Base-by-base conservation (phyloP, 2,113 vertebrate genomes). In the Paralichthys olivaceus region DNA sequence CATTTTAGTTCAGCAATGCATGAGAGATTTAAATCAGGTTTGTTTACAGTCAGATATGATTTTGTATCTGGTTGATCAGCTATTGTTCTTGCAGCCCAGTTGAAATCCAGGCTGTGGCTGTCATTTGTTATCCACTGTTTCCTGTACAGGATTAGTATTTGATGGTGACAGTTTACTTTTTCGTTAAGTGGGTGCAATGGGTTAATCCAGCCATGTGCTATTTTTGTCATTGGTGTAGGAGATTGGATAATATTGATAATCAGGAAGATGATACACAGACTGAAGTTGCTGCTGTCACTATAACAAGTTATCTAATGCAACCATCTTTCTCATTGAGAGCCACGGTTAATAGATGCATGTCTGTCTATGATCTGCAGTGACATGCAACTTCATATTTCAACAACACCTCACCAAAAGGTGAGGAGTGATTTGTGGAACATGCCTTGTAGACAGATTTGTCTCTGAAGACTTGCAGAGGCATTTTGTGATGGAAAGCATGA, bases 401-500 rank as follows among this genome's bases (percentile, higher is more conserved):
- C 23, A 23, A 4, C 29, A 45, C 40, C 28, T 32, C 59, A 47
- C 3, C 19, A 32, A 47, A 53, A 72, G 79, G 17, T 63, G 6
- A 28, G 28, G 0, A 19, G 69, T 23, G 1, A 69, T 26, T 12
- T 19, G 9, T 67, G 19, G 5, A 40, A 19, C 20, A 57, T 19
- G 22, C n/a, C 9, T 7, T 37, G n/a, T 23, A 60, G 26, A 60
- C 20, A 68, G 14, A 56, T n/a, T 69, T 61, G 6, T 13, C 9
- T 64, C 25, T 53, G 3, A 54, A 54, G 37, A 37, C 23, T 40
- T 58, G 9, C 66, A 25, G 17, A 2, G 0, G 2, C 2, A 26
- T 32, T 74, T 58, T 64, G 63, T 45, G 6, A 59, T 17, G 0
- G 26, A 60, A 47, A 72, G 22, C 22, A 72, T 19, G 6, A 54